These are phyloP conservation scores for Eupithecia subfuscata DNA, from an alignment of 2,888 invertebrate genomes.

Conservation along the genomic window DNA sequence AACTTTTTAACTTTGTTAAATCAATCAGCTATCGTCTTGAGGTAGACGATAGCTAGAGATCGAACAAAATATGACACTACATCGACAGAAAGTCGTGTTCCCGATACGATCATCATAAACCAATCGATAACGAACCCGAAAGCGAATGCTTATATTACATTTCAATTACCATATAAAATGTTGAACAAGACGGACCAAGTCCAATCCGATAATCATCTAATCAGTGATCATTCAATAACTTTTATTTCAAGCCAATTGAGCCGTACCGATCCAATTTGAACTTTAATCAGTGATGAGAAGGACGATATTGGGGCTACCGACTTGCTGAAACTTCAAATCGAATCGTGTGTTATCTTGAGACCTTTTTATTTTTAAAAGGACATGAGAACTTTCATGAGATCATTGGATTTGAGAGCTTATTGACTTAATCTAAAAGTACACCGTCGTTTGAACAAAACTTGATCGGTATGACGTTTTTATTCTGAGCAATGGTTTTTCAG, in stretches of 20 bases:
- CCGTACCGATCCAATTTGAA: conserved; percentile 50
- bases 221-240: conserved; percentile 81
- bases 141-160: conserved; percentile 77
- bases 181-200: conserved; percentile 69
- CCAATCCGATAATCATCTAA: conserved; percentile 82
- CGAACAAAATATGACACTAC: conserved; percentile 43
- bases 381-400: conserved; percentile 51
- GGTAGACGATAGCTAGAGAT: neutral
- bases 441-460: conserved; percentile 44
- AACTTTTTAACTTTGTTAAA: neutral
- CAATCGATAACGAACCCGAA: conserved; percentile 73
- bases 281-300: conserved; percentile 56
- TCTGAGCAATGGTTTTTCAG: conserved; percentile 54
- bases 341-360: conserved; percentile 74
- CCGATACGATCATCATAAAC: conserved; percentile 63
- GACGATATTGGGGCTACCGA: conserved; percentile 56
- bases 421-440: conserved; percentile 48
- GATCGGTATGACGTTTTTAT: conserved; percentile 52
- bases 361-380: conserved; percentile 64
- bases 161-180: conserved; percentile 83
- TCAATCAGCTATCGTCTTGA: neutral
- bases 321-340: conserved; percentile 64
- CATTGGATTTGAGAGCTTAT: conserved; percentile 60
- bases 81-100: conserved; percentile 52
- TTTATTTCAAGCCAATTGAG: conserved; percentile 71